Conservation (phyloP, 2,888 invertebrate genomes). For the Epirrhoe alternata region DNA sequence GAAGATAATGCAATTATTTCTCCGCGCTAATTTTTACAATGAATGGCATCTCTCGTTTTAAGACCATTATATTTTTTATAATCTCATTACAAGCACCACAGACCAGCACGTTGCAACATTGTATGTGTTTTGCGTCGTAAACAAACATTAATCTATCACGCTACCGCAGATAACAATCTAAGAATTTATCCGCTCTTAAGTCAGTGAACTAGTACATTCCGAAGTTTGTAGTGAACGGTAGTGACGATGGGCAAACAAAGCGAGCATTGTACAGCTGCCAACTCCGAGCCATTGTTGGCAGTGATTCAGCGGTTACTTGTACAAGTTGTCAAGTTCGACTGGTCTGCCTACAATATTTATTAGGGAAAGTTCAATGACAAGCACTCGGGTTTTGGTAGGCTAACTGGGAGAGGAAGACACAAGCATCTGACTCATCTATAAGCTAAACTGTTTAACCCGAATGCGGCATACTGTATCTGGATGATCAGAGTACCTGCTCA, state of each 20-base stretch:
- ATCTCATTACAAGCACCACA: slow-evolving; percentile 1
- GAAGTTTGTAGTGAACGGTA: slow-evolving; percentile 36
- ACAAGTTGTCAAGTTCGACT: slow-evolving; percentile 37
- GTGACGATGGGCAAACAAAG: slow-evolving; percentile 42
- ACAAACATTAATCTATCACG: slow-evolving; percentile 7
- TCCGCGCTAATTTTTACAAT: too few species aligned
- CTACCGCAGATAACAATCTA: slow-evolving; percentile 1
- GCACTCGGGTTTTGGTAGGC: background rate
- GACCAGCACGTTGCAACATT: background rate
- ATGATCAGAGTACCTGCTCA: background rate
- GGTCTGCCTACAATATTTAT: slow-evolving; percentile 20
- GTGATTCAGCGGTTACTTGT: slow-evolving; percentile 30
- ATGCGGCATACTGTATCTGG: background rate
- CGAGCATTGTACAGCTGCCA: slow-evolving; percentile 52
- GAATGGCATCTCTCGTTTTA: background rate
- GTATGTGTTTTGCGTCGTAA: slow-evolving; percentile 11
- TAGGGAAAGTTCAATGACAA: slow-evolving; percentile 28
- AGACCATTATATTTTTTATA: background rate
- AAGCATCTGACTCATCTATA: background rate
- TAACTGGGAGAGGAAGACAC: background rate
- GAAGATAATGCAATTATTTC: background rate
- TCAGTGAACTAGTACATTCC: slow-evolving; percentile 22
- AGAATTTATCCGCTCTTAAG: background rate
- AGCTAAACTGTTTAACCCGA: background rate
- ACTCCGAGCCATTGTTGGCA: slow-evolving; percentile 36